Evolutionary conservation across 2,113 vertebrate species (phyloP).

Genomic region (Bombycilla garrulus): DNA sequence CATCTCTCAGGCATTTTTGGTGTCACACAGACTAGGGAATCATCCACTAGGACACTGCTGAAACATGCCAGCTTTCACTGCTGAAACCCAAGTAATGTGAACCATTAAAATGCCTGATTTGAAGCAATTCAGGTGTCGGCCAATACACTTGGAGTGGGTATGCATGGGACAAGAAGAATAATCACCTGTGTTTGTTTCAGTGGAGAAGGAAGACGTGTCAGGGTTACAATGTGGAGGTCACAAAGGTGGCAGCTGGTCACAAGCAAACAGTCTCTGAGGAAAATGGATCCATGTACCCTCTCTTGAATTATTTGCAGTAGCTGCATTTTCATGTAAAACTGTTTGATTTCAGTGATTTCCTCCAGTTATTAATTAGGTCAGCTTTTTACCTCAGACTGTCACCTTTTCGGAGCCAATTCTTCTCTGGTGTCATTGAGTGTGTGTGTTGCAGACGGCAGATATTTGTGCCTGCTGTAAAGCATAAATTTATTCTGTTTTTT

Average conservation of each 20-base stretch:
- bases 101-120: background rate
- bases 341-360: background rate
- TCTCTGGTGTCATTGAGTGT: accelerated
- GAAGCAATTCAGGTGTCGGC: background rate
- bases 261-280: background rate
- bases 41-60: background rate
- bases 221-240: background rate
- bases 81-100: background rate
- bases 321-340: background rate
- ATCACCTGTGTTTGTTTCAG: too few relatives aligned
- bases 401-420: background rate
- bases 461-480: background rate
- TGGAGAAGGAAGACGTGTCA: background rate
- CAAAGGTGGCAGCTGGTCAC: background rate
- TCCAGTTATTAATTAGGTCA: background rate
- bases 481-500: background rate
- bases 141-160: accelerated
- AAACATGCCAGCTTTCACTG: background rate
- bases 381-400: background rate
- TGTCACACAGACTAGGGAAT: too few relatives aligned
- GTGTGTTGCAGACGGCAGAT: background rate
- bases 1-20: background rate
- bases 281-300: background rate
- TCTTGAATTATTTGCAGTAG: background rate
- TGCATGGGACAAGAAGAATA: background rate